Conservation (phyloP, 2,888 invertebrate species). For the Oscheius myriophilus region DNA sequence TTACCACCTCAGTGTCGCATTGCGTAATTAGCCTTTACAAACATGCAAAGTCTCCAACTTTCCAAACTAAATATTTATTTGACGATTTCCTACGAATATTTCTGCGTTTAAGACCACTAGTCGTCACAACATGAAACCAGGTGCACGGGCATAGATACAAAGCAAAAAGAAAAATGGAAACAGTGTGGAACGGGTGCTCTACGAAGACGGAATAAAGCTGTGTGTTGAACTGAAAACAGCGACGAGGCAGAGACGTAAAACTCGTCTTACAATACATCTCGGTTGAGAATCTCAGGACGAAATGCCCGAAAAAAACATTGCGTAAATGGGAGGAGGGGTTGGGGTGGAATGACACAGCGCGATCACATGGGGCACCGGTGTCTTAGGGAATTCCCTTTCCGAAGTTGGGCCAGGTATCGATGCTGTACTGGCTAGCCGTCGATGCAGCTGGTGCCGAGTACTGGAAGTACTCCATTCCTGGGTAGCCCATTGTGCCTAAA, state of each 20-base stretch:
- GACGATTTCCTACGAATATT: too few relatives aligned
- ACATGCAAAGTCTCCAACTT: too few relatives aligned
- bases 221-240: constrained; percentile 22
- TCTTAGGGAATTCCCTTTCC: constrained; percentile 3
- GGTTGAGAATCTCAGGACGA: constrained; percentile 29
- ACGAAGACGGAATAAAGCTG: constrained; percentile 17
- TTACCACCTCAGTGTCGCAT: too few relatives aligned
- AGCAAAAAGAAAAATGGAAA: constrained; percentile 6
- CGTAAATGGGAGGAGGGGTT: constrained; percentile 17
- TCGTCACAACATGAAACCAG: not conserved
- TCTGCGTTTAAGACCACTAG: too few relatives aligned
- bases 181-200: not conserved
- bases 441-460: constrained; percentile 17
- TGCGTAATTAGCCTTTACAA: too few relatives aligned
- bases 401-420: constrained; percentile 22
- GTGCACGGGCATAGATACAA: not conserved
- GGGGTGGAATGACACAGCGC: constrained; percentile 21
- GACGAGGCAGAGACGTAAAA: constrained; percentile 6
- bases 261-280: constrained; percentile 25
- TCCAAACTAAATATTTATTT: too few relatives aligned
- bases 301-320: constrained; percentile 30
- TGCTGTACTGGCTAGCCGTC: constrained; percentile 8
- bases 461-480: constrained; percentile 25
- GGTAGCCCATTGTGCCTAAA: constrained; percentile 10
- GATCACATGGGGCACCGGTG: constrained; percentile 9